Evolutionary conservation across 1,140 invertebrate genomes (phyloP).

Genomic region (Cataglyphis hispanica): DNA sequence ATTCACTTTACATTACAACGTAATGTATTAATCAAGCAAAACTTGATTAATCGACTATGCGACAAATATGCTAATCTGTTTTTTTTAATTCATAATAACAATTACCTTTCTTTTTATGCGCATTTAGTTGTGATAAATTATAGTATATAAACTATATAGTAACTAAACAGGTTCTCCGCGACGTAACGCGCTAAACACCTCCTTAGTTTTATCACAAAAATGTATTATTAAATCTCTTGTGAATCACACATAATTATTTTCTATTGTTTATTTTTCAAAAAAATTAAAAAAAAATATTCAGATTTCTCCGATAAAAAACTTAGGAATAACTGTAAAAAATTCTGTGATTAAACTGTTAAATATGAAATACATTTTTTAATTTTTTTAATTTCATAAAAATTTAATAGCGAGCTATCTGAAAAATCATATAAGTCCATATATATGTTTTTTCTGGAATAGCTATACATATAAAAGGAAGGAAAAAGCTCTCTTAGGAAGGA

Average conservation of each 20-base stretch:
- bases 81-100: conserved; percentile 3
- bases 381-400: neutral
- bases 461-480: neutral
- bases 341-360: neutral
- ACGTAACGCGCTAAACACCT: conserved; percentile 12
- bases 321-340: neutral
- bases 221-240: no score
- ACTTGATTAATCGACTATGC: neutral
- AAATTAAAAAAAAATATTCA: neutral
- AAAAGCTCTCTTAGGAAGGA: neutral
- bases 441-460: no score
- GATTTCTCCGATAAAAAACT: neutral
- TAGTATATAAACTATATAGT: no score
- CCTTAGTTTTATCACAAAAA: conserved; percentile 47
- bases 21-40: neutral
- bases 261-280: neutral
- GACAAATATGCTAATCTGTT: neutral
- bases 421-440: no score
- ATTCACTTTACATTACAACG: neutral
- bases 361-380: neutral
- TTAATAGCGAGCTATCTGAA: neutral
- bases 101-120: neutral
- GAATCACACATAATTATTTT: neutral
- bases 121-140: conserved; percentile 16
- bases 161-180: neutral